Evolutionary conservation across 35 echinoderm and acorn worm species (phyloP), one percentile per base, ranked within the genome.

Genomic region (Acanthaster planci): DNA sequence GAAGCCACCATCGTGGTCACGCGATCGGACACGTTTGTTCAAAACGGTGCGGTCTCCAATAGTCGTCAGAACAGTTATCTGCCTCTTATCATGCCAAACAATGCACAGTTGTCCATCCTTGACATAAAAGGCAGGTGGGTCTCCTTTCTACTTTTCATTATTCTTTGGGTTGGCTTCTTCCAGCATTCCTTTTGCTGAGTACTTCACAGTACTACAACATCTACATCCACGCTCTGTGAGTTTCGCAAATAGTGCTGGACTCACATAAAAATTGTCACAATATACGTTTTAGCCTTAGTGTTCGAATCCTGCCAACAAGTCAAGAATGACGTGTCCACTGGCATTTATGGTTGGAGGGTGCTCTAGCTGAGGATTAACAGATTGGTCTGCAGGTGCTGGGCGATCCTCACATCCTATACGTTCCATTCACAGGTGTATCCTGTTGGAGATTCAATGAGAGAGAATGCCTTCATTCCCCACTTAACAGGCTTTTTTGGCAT

Each of bases 381-480:
- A 18, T 38, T 14, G 72, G 17, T 32, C 17, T 12, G 14, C 10
- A 29, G 72, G 72, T 32, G 1, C 1, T 15, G 14, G 2, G 2
- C 32, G 26, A 3, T 77, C 72, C 14, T 77, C 72, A 6, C 72
- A 16, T 2, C 72, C 72, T 22, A 77, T 1, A 77, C 12, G 2
- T 77, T 77, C 72, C 26, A 32, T 1, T 14, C 37, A 32, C 26
- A 32, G 1, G 72, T 77, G 72, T 77, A 77, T 16, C 72, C 72
- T 4, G 72, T 77, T 1, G 26, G 16, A 17, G 72, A 77, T 27
- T 77, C 72, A 31, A 17, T 32, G 2, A 77, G 37, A 12, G 72
- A 29, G 15, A 77, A 77, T 22, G 72, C 72, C 17, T 77, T 77
- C 37, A 77, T 77, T 1, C 72, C 72, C 72, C 72, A 77, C 37